These are phyloP conservation scores for Rhincodon typus DNA, from an alignment of 2,797 vertebrate genomes.

Conservation along the genomic window DNA sequence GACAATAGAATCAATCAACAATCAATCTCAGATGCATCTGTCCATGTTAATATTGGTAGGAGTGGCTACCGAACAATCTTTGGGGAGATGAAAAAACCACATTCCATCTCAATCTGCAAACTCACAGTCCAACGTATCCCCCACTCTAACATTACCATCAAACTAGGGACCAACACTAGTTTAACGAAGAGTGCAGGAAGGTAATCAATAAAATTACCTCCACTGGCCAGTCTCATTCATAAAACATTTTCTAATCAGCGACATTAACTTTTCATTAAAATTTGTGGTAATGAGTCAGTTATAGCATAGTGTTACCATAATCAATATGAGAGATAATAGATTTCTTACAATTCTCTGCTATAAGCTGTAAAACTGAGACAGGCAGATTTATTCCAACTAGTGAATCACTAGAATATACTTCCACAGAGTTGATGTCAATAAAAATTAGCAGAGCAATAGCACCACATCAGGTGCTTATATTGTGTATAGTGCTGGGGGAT, in stretches of 20 bases:
- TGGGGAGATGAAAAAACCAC: no score
- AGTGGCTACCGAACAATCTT: no score
- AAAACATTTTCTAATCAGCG: background rate
- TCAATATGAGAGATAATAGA: background rate
- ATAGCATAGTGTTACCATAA: background rate
- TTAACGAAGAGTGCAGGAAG: no score
- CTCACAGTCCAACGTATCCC: no score
- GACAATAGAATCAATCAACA: no score
- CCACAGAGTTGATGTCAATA: background rate
- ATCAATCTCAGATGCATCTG: no score
- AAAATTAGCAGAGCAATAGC: background rate
- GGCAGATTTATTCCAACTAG: background rate
- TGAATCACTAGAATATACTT: background rate
- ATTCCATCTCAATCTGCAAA: no score
- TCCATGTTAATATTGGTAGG: no score
- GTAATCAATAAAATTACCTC: no score
- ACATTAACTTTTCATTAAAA: background rate
- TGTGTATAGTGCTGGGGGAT: background rate
- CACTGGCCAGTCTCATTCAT: background rate
- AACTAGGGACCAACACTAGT: no score
- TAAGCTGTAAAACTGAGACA: background rate
- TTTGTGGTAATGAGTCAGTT: background rate
- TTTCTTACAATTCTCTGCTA: background rate
- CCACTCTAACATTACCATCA: no score
- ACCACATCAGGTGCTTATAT: background rate